Evolutionary conservation across 2,888 invertebrate genomes (phyloP), one percentile per base, ranked within the genome.

Genomic region (Euphydryas editha): DNA sequence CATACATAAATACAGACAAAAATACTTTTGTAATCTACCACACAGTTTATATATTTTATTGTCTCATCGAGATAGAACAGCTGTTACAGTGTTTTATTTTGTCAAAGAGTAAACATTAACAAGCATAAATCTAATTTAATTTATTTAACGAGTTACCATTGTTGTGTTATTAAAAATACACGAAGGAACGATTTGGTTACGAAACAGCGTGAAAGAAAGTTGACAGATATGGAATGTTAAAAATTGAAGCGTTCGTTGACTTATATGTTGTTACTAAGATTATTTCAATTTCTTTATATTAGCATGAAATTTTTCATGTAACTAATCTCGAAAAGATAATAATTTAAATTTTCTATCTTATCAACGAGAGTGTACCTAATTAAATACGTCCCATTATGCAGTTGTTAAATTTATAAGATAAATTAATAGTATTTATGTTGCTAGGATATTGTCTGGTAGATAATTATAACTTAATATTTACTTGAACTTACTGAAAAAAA

Each of bases 1-100:
- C 85, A 79, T 74, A 74, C 77, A 83, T 80, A 60, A 59, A 67
- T 62, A 69, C 37, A 56, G 47, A 64, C 61, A 69, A 56, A 54
- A 58, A 59, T 65, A 62, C 60, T 42, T 58, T 18, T 59, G 51
- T 64, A 67, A 59, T 60, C 61, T 64, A 67, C 62, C 44, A 71
- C 74, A 67, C 71, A 73, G 65, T 61, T 76, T 74, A 74, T 76
- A 69, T 65, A 71, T 24, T 67, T 72, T 72, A 72, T 72, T 72
- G 72, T 72, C 72, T 63, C 58, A 59, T 72, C 64, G 56, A 66
- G 65, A 69, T 57, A 51, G 44, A 54, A 68, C 18, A 59, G 60
- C 59, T 55, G 46, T 54, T n/a, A 36, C 17, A 54, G 54, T 11
- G 11, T 36, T 54, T 54, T 54, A n/a, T 36, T 54, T 36, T 54